Evolutionary conservation across 2,113 vertebrate species (phyloP), one percentile per base, ranked within the genome.

Genomic region (Macrotus californicus): DNA sequence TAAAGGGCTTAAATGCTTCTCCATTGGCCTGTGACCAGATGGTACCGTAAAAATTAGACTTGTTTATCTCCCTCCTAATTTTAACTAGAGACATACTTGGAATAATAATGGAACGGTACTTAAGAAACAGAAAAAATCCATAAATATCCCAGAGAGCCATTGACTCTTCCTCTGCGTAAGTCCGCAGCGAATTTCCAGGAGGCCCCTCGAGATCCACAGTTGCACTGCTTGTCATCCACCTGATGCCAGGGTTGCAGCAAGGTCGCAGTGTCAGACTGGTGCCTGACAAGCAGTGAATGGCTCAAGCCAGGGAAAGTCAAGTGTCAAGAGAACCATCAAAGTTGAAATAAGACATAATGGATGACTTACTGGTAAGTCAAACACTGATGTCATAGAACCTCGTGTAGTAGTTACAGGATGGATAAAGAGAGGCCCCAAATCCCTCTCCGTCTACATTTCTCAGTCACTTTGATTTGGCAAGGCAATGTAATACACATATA

Each of bases 61-160:
- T 96, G 89, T 91, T 97, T 95, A 95, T 96, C 86, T 97, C 87
- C 43, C 75, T 85, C 61, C 81, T 77, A 67, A 97, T 97, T 97
- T 93, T 95, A 97, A 95, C 75, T 92, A 69, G 91, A 91, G 81
- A 84, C 75, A 34, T 56, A 92, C 80, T 41, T 96, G 73, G 84
- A 77, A 89, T 96, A 94, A 94, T 96, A 92, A 84, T 72, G 10
- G 86, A 95, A 56, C 1, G n/a, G 43, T 29, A 82, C 85, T 92
- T 95, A 80, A 96, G 75, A 75, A 85, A 81, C 22, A 94, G 73
- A 92, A 96, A 97, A 82, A 52, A 75, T 77, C 69, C 31, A 89
- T 91, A 86, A 70, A 90, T 96, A 46, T 96, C 64, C 72, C 41
- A 22, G 36, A 91, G 86, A 73, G 36, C 36, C 82, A 14, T 83